A percentile compares a stretch with the other conserved stretches of the same genome.
Conservation (phyloP, 2,888 invertebrate genomes). For the Mechanitis mazaeus region DNA sequence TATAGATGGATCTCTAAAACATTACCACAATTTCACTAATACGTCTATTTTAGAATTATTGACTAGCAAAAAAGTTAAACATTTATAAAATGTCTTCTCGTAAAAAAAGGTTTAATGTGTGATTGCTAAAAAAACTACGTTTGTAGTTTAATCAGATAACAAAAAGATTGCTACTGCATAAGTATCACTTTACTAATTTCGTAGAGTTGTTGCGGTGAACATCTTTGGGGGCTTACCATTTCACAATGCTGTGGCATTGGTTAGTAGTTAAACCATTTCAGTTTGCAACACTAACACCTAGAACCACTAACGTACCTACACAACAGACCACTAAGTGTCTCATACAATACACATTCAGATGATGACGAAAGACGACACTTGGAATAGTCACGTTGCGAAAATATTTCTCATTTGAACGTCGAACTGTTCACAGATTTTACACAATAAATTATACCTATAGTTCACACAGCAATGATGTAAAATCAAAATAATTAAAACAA, state of each 20-base stretch:
- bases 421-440: slow-evolving; percentile 50
- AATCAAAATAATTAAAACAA: no score
- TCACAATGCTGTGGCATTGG: not conserved
- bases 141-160: no score
- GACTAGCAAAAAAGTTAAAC: no score
- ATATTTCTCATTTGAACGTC: slow-evolving; percentile 47
- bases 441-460: slow-evolving; percentile 40
- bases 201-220: slow-evolving; percentile 1
- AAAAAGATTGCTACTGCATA: no score
- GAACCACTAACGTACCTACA: slow-evolving; percentile 9
- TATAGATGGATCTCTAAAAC: no score
- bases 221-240: not conserved
- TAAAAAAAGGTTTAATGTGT: no score
- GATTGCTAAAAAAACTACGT: no score
- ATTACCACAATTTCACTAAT: no score
- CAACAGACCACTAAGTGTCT: slow-evolving; percentile 38
- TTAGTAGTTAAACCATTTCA: not conserved
- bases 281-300: not conserved
- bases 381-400: slow-evolving; percentile 51
- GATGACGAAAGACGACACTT: slow-evolving; percentile 45
- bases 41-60: no score
- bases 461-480: slow-evolving; percentile 12
- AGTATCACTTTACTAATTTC: not conserved
- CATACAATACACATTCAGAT: slow-evolving; percentile 45
- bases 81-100: no score